Percentiles rank a stretch among this genome's conserved stretches.
Evolutionary conservation across 2,113 vertebrate genomes (phyloP).

Genomic region (Puma concolor): DNA sequence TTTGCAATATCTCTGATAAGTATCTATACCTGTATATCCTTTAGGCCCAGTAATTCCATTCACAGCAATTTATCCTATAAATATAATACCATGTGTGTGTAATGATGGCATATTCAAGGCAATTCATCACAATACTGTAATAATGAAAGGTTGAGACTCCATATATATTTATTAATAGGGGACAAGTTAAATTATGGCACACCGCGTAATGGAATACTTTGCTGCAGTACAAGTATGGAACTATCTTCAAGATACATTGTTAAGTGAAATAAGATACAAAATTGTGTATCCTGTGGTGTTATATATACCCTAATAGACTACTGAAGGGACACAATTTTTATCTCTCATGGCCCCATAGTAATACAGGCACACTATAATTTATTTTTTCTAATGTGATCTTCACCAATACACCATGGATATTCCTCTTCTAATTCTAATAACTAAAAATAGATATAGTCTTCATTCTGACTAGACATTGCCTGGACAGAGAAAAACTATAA

Average conservation of each 20-base stretch:
- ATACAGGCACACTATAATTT: neutral
- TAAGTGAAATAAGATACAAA: neutral
- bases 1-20: neutral
- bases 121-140: neutral
- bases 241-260: neutral
- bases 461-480: slow-evolving; percentile 2
- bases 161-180: neutral
- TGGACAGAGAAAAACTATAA: neutral
- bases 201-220: neutral
- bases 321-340: neutral
- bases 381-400: slow-evolving; percentile 18
- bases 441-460: neutral
- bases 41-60: neutral
- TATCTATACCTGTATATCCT: neutral
- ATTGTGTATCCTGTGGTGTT: neutral
- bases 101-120: neutral
- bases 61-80: neutral
- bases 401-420: neutral
- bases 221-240: neutral
- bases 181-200: slow-evolving; percentile 16
- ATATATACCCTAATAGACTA: neutral
- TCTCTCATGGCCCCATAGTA: neutral
- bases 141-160: neutral
- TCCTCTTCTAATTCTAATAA: neutral
- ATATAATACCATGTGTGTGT: neutral